These are phyloP conservation scores for Scomberomorus guttatus DNA, from an alignment of 2,797 vertebrate genomes.

Conservation along the genomic window DNA sequence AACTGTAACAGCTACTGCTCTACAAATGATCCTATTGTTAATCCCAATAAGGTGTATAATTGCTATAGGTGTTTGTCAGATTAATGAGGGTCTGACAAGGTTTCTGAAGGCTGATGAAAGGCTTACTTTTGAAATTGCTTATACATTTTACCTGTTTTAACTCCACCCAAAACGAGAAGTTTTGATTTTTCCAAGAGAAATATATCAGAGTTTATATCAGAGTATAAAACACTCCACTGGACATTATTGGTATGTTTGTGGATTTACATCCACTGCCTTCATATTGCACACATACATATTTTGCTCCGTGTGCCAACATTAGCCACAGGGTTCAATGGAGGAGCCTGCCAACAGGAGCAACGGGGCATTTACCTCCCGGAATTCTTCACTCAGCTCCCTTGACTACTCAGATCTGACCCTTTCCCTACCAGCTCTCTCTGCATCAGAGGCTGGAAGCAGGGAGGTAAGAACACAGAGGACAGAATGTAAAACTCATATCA, in stretches of 20 bases:
- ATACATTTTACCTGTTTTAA: neutral
- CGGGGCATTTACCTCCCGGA: slow-evolving; percentile 64
- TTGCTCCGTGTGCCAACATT: slow-evolving; percentile 73
- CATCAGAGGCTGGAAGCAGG: slow-evolving; percentile 37
- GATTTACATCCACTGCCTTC: neutral
- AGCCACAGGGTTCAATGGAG: slow-evolving; percentile 71
- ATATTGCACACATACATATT: slow-evolving; percentile 38
- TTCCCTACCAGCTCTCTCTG: slow-evolving; percentile 54
- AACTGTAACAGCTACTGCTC: neutral
- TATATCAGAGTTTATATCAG: neutral
- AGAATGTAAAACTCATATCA: neutral
- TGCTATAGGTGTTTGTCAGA: neutral
- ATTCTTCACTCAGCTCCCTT: slow-evolving; percentile 79
- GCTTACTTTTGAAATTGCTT: neutral
- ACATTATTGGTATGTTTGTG: neutral
- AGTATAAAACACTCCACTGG: neutral
- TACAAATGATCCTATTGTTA: neutral
- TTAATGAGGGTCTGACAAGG: neutral
- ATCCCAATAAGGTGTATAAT: neutral
- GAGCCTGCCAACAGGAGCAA: slow-evolving; percentile 69
- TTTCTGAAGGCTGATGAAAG: neutral
- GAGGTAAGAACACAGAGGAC: slow-evolving; percentile 70
- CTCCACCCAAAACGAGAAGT: neutral
- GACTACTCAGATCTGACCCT: slow-evolving; percentile 72
- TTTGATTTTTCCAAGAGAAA: neutral